A percentile compares a stretch with the other conserved stretches of the same genome.
phyloP scores from a whole-genome alignment of 2,113 vertebrate genomes.

The Brachyhypopomus gauderio region DNA sequence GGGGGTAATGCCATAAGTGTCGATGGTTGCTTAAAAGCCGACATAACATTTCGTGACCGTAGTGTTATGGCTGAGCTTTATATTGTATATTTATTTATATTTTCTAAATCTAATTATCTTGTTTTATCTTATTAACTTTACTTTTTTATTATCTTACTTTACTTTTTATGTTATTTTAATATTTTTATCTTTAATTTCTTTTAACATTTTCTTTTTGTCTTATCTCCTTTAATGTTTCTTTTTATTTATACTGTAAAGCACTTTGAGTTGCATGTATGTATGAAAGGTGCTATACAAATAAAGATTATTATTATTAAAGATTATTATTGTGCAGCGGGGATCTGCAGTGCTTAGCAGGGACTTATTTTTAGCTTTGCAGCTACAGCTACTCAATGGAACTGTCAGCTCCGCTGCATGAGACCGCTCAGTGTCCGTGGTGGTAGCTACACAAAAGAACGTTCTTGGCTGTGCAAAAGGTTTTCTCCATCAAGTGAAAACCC shows the following conservation, averaged over 20 bases:
- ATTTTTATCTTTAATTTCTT: too few relatives aligned
- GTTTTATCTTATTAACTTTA: too few relatives aligned
- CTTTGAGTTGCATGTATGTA: too few relatives aligned
- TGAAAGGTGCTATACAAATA: too few relatives aligned
- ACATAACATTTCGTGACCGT: neutral
- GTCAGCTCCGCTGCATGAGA: neutral
- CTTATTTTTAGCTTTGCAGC: constrained; percentile 2
- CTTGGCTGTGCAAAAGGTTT: neutral
- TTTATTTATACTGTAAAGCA: too few relatives aligned
- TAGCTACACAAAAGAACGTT: neutral
- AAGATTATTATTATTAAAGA: too few relatives aligned
- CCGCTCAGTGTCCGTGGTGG: neutral
- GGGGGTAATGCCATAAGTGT: neutral
- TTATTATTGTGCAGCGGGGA: neutral
- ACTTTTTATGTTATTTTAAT: too few relatives aligned
- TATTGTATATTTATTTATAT: too few relatives aligned
- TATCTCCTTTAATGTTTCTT: too few relatives aligned
- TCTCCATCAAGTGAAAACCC: neutral
- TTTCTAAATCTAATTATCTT: too few relatives aligned
- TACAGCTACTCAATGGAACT: neutral
- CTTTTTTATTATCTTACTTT: too few relatives aligned
- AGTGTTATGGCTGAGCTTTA: neutral
- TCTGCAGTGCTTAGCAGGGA: constrained; percentile 22
- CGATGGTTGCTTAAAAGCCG: neutral
- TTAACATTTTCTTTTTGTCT: too few relatives aligned